phyloP scores from a whole-genome alignment of 1,140 invertebrate species.

The Grapholita molesta region DNA sequence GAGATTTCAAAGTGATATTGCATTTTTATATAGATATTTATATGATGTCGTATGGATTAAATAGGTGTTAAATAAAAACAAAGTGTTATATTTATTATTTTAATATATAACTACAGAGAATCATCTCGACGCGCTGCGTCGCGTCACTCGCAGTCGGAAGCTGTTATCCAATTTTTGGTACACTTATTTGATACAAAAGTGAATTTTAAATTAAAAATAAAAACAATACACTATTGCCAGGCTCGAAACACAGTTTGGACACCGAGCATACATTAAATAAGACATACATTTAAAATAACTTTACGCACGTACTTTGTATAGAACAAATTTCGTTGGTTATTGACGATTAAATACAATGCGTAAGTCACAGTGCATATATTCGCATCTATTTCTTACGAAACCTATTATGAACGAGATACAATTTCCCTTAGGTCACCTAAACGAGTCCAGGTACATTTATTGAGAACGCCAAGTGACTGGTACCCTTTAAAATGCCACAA shows the following conservation, averaged over 20 bases:
- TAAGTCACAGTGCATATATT: neutral
- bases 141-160: conserved; percentile 17
- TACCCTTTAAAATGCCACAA: neutral
- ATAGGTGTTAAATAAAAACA: conserved; percentile 26
- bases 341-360: neutral
- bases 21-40: neutral
- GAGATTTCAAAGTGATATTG: neutral
- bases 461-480: neutral
- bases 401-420: neutral
- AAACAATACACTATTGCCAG: conserved; percentile 16
- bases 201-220: conserved; percentile 23
- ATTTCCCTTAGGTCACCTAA: neutral
- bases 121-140: conserved; percentile 37
- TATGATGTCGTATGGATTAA: neutral
- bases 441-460: neutral
- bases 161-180: conserved; percentile 53
- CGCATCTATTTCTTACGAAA: neutral
- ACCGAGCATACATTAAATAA: conserved; percentile 26
- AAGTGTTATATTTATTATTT: conserved; percentile 63
- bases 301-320: neutral
- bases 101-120: conserved; percentile 73
- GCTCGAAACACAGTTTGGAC: conserved; percentile 20
- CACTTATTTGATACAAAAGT: conserved; percentile 44
- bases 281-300: neutral
- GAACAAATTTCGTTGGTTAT: neutral